Percentiles rank a stretch among this genome's conserved stretches.
These are phyloP conservation scores for Eutrigla gurnardus DNA, from an alignment of 2,797 vertebrate species.

Conservation along the genomic window DNA sequence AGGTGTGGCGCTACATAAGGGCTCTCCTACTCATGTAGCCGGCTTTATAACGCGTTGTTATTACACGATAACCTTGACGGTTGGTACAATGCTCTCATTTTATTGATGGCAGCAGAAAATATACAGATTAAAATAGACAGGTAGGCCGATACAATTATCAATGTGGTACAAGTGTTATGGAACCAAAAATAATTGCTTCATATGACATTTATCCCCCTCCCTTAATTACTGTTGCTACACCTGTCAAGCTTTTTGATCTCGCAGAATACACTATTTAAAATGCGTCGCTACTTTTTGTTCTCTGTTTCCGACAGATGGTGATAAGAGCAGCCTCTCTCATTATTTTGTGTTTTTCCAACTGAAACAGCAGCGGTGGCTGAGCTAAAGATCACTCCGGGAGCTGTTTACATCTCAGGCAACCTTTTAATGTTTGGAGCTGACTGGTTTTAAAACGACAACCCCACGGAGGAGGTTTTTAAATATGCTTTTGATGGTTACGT, in stretches of 20 bases:
- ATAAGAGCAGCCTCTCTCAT: too few species aligned
- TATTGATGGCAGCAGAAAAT: constrained; percentile 48
- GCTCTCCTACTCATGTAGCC: constrained; percentile 18
- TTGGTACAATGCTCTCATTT: constrained; percentile 63
- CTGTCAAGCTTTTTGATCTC: not conserved
- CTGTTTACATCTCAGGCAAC: too few species aligned
- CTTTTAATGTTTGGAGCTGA: too few species aligned
- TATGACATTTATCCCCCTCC: constrained; percentile 1
- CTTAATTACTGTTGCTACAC: not conserved
- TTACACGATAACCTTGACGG: constrained; percentile 22
- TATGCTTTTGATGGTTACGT: too few species aligned
- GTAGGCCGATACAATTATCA: not conserved
- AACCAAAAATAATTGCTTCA: constrained; percentile 15
- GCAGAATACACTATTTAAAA: not conserved
- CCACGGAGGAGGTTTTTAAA: too few species aligned
- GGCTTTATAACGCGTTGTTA: constrained; percentile 30
- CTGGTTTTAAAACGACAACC: too few species aligned
- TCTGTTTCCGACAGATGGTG: too few species aligned
- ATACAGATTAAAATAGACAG: constrained; percentile 3
- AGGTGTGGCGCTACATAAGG: constrained; percentile 10
- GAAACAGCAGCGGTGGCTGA: too few species aligned
- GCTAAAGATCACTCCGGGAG: too few species aligned
- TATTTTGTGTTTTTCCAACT: too few species aligned
- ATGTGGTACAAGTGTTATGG: constrained; percentile 43
- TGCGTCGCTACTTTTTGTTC: too few species aligned